A percentile compares a stretch with the other conserved stretches of the same genome.
These are phyloP conservation scores for Sycobia sp. DNA, from an alignment of 1,140 invertebrate species.

Conservation along the genomic window DNA sequence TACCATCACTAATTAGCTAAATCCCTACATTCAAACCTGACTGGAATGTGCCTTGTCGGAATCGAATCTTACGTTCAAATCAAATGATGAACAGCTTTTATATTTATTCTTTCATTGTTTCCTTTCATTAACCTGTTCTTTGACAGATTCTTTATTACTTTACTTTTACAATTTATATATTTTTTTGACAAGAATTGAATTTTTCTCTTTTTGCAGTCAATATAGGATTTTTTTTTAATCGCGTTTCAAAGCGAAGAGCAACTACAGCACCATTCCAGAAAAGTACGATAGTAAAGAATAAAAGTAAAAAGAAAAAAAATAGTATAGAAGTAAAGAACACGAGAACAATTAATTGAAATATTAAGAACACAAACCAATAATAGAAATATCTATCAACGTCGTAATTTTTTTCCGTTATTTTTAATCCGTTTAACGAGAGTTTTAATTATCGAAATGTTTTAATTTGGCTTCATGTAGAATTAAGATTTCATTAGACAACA, in stretches of 20 bases:
- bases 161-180: slow-evolving; percentile 10
- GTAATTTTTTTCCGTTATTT: slow-evolving; percentile 21
- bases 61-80: slow-evolving; percentile 29
- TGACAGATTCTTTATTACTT: slow-evolving; percentile 8
- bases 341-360: slow-evolving; percentile 38
- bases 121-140: slow-evolving; percentile 22
- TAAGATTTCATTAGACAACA: background rate
- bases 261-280: slow-evolving; percentile 44
- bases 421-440: slow-evolving; percentile 16
- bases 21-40: slow-evolving; percentile 50
- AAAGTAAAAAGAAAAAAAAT: slow-evolving; percentile 41
- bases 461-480: background rate
- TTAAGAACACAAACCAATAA: slow-evolving; percentile 45
- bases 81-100: slow-evolving; percentile 13
- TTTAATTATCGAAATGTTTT: slow-evolving; percentile 17
- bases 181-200: background rate
- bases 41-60: slow-evolving; percentile 52
- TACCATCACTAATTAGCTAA: slow-evolving; percentile 55
- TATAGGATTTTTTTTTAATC: slow-evolving; percentile 20
- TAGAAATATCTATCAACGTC: slow-evolving; percentile 41
- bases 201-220: slow-evolving; percentile 1
- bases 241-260: slow-evolving; percentile 20
- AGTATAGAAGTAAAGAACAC: slow-evolving; percentile 30
- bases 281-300: slow-evolving; percentile 41
- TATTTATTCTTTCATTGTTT: slow-evolving; percentile 18